Evolutionary conservation across 2,113 vertebrate species (phyloP).

Genomic region (Sinosuthora webbiana): DNA sequence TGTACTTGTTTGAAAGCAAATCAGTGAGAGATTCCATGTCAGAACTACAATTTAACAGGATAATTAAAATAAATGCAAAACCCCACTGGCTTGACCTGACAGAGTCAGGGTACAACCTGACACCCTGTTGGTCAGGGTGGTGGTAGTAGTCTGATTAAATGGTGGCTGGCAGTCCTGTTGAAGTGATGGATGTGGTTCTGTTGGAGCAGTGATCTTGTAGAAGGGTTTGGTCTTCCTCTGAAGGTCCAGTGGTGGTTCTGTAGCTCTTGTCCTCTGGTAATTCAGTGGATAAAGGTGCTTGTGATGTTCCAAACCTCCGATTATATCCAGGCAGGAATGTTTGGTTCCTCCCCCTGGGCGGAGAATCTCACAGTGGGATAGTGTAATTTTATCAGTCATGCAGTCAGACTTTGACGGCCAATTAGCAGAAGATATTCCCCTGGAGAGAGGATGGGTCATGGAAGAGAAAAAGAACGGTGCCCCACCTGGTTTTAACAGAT

Average conservation of each 20-base stretch:
- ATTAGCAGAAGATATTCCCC: background rate
- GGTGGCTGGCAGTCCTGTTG: background rate
- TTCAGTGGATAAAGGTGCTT: background rate
- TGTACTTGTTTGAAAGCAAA: background rate
- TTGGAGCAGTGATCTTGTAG: background rate
- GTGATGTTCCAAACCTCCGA: background rate
- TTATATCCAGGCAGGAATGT: background rate
- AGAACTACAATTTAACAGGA: background rate
- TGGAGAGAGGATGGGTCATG: background rate
- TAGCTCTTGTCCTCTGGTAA: background rate
- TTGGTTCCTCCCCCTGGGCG: accelerated
- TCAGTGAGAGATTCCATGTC: too few species aligned
- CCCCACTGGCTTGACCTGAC: background rate
- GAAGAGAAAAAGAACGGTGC: background rate
- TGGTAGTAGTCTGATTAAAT: background rate
- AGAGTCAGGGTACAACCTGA: background rate
- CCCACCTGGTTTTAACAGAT: background rate
- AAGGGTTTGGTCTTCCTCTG: accelerated
- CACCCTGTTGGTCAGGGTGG: background rate
- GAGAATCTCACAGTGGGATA: background rate
- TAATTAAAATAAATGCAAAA: background rate
- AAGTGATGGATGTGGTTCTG: background rate
- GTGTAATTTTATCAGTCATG: background rate
- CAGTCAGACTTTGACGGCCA: background rate
- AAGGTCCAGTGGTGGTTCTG: background rate